Base-by-base conservation (phyloP, 64 coral and sea anemone genomes). In the Pocillopora damicornis region DNA sequence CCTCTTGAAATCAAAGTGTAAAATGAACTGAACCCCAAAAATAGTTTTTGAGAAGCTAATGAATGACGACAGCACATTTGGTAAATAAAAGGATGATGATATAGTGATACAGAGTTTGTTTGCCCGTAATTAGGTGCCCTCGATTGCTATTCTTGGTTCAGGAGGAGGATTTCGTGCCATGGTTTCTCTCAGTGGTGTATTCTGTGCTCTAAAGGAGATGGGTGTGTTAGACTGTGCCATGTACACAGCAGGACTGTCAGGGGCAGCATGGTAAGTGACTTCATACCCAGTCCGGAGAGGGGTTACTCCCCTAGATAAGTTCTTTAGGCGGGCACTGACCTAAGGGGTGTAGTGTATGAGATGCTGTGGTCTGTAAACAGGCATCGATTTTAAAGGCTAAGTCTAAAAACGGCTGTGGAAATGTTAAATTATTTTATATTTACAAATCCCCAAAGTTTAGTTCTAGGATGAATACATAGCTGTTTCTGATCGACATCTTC, bases 101-200 rank as follows among this genome's bases (percentile, higher is more conserved):
- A 51, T 42, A 15, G n/a, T 76, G 34, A 15, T 59, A n/a, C 13
- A 58, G 5, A 42, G 9, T 37, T 22, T 61, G 22, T 25, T n/a
- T 71, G 4, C 12, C 9, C n/a, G 9, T 25, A 9, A 15, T 8
- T 18, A 5, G 16, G 57, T 59, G 10, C 25, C 26, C 62, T 14
- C 20, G 20, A 15, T 87, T 23, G 85, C 42, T 75, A 56, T 92
- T 84, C 59, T 86, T 13, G 82, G 82, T 36, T 87, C 83, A 71
- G 90, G 82, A 16, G 90, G 83, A 6, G 90, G 82, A 15, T 92
- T 92, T 66, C 83, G 82, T 15, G 83, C 83, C 10, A 92, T 87
- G 84, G 83, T 88, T 12, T 69, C 34, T 37, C 23, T 87, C n/a
- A 69, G 81, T 2, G 82, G 89, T 72, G 88, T 22, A 7, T 83